Percentiles rank a stretch among this genome's conserved stretches.
Conservation (phyloP, 2,113 vertebrate species). For the Trematocara unimaculatum region DNA sequence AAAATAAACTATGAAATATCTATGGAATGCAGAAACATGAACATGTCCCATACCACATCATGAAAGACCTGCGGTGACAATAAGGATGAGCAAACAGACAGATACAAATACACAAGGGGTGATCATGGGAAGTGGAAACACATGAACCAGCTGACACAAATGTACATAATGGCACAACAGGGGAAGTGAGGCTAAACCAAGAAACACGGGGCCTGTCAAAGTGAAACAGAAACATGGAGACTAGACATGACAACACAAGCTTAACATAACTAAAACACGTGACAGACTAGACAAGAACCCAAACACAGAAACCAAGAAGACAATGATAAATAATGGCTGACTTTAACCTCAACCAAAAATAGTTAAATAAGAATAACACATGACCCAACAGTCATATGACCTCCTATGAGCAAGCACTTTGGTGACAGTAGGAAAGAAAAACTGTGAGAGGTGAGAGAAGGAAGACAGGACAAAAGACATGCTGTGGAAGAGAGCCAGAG, state of each 20-base stretch:
- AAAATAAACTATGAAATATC: background rate
- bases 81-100: background rate
- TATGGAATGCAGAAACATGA: background rate
- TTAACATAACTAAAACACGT: background rate
- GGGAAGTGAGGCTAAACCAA: background rate
- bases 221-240: background rate
- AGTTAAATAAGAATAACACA: rapidly evolving
- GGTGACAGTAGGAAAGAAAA: background rate
- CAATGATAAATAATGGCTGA: background rate
- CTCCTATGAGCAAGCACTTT: background rate
- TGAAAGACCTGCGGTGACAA: rapidly evolving
- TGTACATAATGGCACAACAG: background rate
- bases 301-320: rapidly evolving
- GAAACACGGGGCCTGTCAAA: background rate
- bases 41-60: background rate
- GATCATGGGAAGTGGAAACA: background rate
- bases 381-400: rapidly evolving
- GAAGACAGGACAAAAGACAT: background rate
- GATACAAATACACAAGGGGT: background rate
- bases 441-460: rapidly evolving
- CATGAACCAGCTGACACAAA: background rate
- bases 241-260: rapidly evolving
- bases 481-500: rapidly evolving
- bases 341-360: background rate
- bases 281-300: rapidly evolving